These are phyloP conservation scores for Bombyx mandarina DNA, from an alignment of 1,140 invertebrate species.

Conservation along the genomic window DNA sequence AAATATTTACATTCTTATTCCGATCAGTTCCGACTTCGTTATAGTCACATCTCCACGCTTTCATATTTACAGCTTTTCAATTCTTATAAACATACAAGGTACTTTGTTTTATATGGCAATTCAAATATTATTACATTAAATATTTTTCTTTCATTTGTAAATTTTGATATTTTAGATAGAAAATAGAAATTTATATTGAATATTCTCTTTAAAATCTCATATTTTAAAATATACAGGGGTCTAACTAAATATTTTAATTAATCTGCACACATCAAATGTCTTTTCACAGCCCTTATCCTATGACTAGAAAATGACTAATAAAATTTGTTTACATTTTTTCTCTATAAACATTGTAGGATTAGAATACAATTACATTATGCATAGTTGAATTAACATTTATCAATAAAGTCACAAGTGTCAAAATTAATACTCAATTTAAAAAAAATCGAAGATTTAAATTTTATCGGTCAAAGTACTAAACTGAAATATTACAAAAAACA, in stretches of 20 bases:
- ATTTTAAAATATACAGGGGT: background rate
- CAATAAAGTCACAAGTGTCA: too few species aligned
- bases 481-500: too few species aligned
- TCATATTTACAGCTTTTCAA: slow-evolving; percentile 13
- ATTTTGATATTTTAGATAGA: slow-evolving; percentile 5
- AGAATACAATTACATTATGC: background rate
- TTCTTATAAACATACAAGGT: slow-evolving; percentile 3
- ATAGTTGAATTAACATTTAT: too few species aligned
- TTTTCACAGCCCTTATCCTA: slow-evolving; percentile 61
- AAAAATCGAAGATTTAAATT: too few species aligned
- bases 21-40: slow-evolving; percentile 59
- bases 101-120: background rate
- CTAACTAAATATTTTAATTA: slow-evolving; percentile 2
- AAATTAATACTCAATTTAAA: too few species aligned
- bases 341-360: too few species aligned
- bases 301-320: slow-evolving; percentile 51
- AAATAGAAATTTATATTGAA: background rate
- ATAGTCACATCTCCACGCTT: slow-evolving; percentile 24
- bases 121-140: background rate
- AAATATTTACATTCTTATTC: slow-evolving; percentile 61
- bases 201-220: background rate
- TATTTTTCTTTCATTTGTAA: background rate
- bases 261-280: slow-evolving; percentile 22
- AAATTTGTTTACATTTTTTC: background rate
- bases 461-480: too few species aligned